Evolutionary conservation across 2,888 invertebrate species (phyloP).

Genomic region (Rhorus exstirpatorius): DNA sequence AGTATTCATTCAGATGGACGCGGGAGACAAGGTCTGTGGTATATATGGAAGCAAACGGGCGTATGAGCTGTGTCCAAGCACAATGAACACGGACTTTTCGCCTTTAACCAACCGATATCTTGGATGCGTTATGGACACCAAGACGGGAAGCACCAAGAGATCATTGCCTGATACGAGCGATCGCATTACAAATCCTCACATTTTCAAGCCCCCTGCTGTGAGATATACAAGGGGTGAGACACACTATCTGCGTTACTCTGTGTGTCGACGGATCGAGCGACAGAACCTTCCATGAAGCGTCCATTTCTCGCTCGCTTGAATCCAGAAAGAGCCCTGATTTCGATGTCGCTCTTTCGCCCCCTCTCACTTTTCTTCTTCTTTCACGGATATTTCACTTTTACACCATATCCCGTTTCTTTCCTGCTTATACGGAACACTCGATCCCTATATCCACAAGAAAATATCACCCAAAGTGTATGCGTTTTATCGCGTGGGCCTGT

Average conservation of each 20-base stretch:
- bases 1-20: constrained; percentile 80
- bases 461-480: constrained; percentile 29
- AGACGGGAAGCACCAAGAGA: constrained; percentile 28
- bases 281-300: constrained; percentile 11
- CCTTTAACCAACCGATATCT: no score
- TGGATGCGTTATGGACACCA: constrained; percentile 58
- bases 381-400: constrained; percentile 54
- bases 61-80: no score
- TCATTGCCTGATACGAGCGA: constrained; percentile 52
- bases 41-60: constrained; percentile 74
- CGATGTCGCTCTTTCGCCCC: constrained; percentile 13
- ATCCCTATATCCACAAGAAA: constrained; percentile 44
- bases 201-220: constrained; percentile 13
- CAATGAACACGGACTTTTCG: no score
- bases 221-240: constrained; percentile 28
- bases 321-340: constrained; percentile 10
- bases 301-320: constrained; percentile 54
- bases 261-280: constrained; percentile 39
- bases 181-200: constrained; percentile 37
- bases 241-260: constrained; percentile 3
- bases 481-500: constrained; percentile 7
- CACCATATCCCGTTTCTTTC: constrained; percentile 38
- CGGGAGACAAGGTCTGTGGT: constrained; percentile 71
- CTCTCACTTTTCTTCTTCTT: constrained; percentile 5
- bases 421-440: constrained; percentile 46